Conservation (phyloP, 2,888 invertebrate genomes). For the Phaonia tiefii region DNA sequence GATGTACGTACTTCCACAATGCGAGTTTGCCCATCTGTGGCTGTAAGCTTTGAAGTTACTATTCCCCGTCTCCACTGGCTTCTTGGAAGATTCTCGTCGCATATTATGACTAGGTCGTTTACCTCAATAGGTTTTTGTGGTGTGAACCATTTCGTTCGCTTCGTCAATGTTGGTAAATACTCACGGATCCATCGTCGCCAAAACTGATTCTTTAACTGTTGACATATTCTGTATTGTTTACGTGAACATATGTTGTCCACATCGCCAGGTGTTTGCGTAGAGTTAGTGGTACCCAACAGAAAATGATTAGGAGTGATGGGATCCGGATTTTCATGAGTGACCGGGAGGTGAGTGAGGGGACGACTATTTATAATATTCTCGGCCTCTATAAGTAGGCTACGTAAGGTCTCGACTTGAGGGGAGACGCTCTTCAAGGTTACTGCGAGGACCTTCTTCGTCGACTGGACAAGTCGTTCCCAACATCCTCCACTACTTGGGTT, state of each 20-base stretch:
- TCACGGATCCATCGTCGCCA: not conserved
- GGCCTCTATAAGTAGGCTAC: slow-evolving; percentile 51
- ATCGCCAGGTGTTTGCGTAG: slow-evolving; percentile 47
- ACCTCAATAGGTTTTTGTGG: slow-evolving; percentile 39
- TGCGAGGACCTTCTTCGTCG: slow-evolving; percentile 46
- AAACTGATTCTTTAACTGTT: not conserved
- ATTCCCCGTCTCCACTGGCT: slow-evolving; percentile 58
- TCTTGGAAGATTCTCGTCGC: slow-evolving; percentile 53
- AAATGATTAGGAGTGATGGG: slow-evolving; percentile 66
- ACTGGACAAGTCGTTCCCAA: slow-evolving; percentile 50
- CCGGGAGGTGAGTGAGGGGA: slow-evolving; percentile 43
- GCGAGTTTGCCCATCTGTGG: slow-evolving; percentile 19
- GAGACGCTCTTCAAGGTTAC: slow-evolving; percentile 33
- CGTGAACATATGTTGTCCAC: slow-evolving; percentile 39
- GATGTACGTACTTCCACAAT: slow-evolving; percentile 1
- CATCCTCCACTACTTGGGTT: slow-evolving; percentile 63
- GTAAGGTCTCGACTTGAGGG: slow-evolving; percentile 58
- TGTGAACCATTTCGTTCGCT: slow-evolving; percentile 57
- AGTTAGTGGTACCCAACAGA: slow-evolving; percentile 46
- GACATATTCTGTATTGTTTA: slow-evolving; percentile 51
- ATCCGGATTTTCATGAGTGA: slow-evolving; percentile 53
- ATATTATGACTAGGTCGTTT: slow-evolving; percentile 42
- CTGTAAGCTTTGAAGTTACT: not conserved
- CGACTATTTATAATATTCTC: slow-evolving; percentile 62
- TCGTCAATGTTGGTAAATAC: slow-evolving; percentile 40